Conservation (phyloP, 2,797 vertebrate genomes). For the Perodicticus potto region DNA sequence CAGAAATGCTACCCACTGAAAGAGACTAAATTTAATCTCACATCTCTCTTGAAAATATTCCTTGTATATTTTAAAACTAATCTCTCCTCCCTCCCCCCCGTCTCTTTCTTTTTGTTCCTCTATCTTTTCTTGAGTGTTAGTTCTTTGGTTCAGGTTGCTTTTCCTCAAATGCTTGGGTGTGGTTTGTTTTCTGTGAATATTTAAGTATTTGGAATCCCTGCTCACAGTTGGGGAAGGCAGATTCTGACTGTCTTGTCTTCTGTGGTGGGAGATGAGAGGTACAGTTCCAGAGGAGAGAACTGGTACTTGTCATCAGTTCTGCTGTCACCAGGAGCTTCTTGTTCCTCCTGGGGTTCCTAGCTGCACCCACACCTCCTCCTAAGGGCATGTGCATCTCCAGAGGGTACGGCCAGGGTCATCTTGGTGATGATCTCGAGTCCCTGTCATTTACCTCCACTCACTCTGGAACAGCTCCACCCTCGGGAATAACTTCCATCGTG, state of each 20-base stretch:
- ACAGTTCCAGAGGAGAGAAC: background rate
- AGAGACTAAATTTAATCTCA: background rate
- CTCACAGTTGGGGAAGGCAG: background rate
- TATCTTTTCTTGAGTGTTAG: background rate
- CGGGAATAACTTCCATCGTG: no score
- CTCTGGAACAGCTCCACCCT: background rate
- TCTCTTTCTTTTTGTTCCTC: background rate
- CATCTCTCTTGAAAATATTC: background rate
- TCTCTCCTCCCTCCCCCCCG: background rate
- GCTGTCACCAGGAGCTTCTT: background rate
- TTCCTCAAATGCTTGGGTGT: background rate
- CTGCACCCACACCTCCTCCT: background rate
- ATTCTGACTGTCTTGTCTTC: background rate
- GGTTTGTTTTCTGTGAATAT: background rate
- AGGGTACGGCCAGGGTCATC: background rate
- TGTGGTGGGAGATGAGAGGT: accelerated
- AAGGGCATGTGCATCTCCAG: background rate
- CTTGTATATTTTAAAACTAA: background rate
- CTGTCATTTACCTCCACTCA: accelerated
- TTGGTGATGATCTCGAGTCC: background rate
- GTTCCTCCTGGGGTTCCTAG: background rate
- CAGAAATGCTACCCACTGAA: background rate
- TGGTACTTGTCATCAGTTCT: no score
- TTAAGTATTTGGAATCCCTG: background rate
- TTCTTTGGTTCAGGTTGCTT: background rate